Evolutionary conservation across 2,888 invertebrate species (phyloP).

Genomic region (Enchytraeus crypticus): DNA sequence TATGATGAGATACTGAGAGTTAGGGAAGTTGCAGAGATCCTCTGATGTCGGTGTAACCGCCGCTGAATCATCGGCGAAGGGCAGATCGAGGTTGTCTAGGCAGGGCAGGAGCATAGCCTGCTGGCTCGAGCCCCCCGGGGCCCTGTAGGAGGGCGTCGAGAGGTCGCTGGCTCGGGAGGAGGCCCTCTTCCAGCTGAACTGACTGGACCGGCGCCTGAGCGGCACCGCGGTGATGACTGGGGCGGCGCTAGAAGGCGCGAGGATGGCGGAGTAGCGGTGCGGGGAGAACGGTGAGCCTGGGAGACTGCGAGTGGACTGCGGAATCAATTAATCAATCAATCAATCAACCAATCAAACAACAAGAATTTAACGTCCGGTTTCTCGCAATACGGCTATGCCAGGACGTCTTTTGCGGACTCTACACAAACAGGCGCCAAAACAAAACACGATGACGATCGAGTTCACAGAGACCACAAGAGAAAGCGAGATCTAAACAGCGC

Average conservation of each 20-base stretch:
- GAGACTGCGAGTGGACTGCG: slow-evolving; percentile 87
- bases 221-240: neutral
- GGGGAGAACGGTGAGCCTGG: slow-evolving; percentile 93
- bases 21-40: slow-evolving; percentile 49
- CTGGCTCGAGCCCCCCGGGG: neutral
- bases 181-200: slow-evolving; percentile 18
- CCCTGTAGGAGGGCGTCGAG: neutral
- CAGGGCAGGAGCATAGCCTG: slow-evolving; percentile 9
- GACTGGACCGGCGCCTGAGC: slow-evolving; percentile 49
- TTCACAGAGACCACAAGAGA: too few relatives aligned
- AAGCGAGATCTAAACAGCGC: too few relatives aligned
- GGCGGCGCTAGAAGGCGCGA: slow-evolving; percentile 52
- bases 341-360: too few relatives aligned
- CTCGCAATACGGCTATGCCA: neutral
- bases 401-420: too few relatives aligned
- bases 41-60: slow-evolving; percentile 88
- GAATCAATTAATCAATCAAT: too few relatives aligned
- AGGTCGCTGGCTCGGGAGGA: slow-evolving; percentile 42
- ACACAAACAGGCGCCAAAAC: too few relatives aligned
- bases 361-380: too few relatives aligned
- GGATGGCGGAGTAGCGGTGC: slow-evolving; percentile 73
- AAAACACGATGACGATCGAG: too few relatives aligned
- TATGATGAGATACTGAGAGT: slow-evolving; percentile 9
- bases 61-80: slow-evolving; percentile 14
- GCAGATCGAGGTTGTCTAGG: slow-evolving; percentile 18